These are phyloP conservation scores for Wiebesia pumilae DNA, from an alignment of 1,140 invertebrate species.

Conservation along the genomic window DNA sequence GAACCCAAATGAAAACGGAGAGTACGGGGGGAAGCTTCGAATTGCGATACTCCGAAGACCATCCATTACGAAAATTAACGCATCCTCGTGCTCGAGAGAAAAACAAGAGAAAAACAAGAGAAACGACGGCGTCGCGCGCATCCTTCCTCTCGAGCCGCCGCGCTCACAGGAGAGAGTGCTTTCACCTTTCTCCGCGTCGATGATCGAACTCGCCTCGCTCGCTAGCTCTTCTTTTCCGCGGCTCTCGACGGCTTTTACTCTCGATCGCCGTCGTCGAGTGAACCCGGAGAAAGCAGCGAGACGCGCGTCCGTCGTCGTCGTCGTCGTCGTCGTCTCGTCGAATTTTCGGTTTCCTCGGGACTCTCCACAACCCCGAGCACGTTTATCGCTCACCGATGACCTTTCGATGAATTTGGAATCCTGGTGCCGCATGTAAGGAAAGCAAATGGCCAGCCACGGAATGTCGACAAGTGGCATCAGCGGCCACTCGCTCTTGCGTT, in stretches of 20 bases:
- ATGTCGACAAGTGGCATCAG: background rate
- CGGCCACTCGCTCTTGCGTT: background rate
- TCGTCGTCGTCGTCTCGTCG: no score
- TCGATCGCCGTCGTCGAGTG: constrained; percentile 64
- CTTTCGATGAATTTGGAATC: no score
- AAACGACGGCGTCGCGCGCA: background rate
- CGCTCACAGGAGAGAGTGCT: constrained; percentile 68
- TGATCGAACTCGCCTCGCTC: constrained; percentile 50
- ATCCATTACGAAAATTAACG: constrained; percentile 40
- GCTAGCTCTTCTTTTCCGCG: constrained; percentile 27
- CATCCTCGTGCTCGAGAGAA: background rate
- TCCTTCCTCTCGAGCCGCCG: background rate
- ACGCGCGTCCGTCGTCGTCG: background rate
- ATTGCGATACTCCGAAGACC: background rate
- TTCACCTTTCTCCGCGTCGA: constrained; percentile 73
- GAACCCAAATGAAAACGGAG: no score
- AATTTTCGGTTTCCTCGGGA: no score
- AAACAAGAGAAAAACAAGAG: background rate
- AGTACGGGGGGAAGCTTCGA: background rate
- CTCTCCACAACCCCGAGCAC: no score
- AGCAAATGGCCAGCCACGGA: background rate
- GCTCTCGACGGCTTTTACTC: constrained; percentile 71
- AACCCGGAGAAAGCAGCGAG: constrained; percentile 68
- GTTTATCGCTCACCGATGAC: no score
- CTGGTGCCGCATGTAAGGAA: no score